These are phyloP conservation scores for Mesorhabditis belari DNA, from an alignment of 2,888 invertebrate species.

Conservation along the genomic window DNA sequence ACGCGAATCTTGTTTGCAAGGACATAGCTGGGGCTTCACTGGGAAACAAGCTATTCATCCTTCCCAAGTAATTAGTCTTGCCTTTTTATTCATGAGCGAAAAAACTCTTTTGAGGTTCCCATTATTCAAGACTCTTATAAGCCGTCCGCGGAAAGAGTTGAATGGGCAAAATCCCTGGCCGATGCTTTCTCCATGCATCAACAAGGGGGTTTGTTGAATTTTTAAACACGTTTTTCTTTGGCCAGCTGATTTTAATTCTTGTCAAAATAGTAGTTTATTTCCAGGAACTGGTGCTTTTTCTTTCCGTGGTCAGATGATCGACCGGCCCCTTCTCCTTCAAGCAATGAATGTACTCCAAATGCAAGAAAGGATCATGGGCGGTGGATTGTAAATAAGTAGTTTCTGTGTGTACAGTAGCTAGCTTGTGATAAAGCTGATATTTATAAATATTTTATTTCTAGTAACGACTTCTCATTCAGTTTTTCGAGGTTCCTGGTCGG, in stretches of 20 bases:
- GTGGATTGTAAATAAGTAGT: background rate
- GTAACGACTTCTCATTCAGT: too few species aligned
- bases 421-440: too few species aligned
- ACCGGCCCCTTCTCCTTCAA: conserved; percentile 66
- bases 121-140: background rate
- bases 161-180: conserved; percentile 65
- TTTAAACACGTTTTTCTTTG: too few species aligned
- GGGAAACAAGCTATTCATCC: conserved; percentile 65
- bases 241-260: too few species aligned
- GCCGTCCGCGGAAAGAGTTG: conserved; percentile 56
- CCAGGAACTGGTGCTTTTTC: conserved; percentile 56
- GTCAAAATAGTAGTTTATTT: too few species aligned
- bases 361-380: conserved; percentile 22
- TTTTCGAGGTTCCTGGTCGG: too few species aligned
- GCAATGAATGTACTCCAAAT: conserved; percentile 41
- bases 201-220: conserved; percentile 42
- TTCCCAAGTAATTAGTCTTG: conserved; percentile 17
- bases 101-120: background rate
- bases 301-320: conserved; percentile 66
- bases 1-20: conserved; percentile 7
- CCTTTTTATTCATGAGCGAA: background rate
- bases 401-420: background rate
- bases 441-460: too few species aligned
- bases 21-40: conserved; percentile 63
- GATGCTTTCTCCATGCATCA: conserved; percentile 56